Evolutionary conservation across 2,888 invertebrate genomes (phyloP), one percentile per base, ranked within the genome.

Genomic region (Imbricaverruca yamaguchii): DNA sequence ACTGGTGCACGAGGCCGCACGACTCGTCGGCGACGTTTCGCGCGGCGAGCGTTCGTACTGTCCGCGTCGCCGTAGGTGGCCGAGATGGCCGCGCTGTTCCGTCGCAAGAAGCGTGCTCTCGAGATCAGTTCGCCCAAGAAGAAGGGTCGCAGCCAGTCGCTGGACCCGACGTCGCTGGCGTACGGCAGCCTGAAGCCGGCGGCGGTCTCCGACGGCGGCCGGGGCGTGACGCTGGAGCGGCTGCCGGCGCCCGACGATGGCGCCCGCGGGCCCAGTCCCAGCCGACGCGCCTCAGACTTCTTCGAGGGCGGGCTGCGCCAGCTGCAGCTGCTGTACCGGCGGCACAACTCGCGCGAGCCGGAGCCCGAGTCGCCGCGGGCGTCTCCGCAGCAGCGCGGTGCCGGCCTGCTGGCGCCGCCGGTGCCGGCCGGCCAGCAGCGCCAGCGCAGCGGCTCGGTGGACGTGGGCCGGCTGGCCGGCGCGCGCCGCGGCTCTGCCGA

Each of bases 71-170:
- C 39, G 39, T 39, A 39, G 39, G 39, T 39, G 4, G 39, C 39
- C 4, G 39, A 39, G 21, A 74, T 74, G 74, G 74, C 74, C 21
- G 53, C 74, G 55, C 74, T 74, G 9, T 74, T 74, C 55, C 74
- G 74, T 7, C 39, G 39, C 21, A 74, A 74, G 11, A 74, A 74
- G 74, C 18, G 18, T 12, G 10, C n/a, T 9, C 21, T 55, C 55
- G 74, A 74, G 9, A 55, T 53, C 21, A 74, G 11, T 15, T 53
- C 53, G 74, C 74, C 74, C 21, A 9, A 55, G 18, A 74, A 74
- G 74, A 74, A 74, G 74, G 74, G 74, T 1, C 74, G 74, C 53
- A 74, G 74, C 21, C 74, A 74, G 74, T 74, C 74, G 53, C 74
- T 74, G 18, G 74, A 74, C 55, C 74, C 74, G 9, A 39, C 74